Evolutionary conservation across 2,113 vertebrate genomes (phyloP).

Genomic region (Sinosuthora webbiana): DNA sequence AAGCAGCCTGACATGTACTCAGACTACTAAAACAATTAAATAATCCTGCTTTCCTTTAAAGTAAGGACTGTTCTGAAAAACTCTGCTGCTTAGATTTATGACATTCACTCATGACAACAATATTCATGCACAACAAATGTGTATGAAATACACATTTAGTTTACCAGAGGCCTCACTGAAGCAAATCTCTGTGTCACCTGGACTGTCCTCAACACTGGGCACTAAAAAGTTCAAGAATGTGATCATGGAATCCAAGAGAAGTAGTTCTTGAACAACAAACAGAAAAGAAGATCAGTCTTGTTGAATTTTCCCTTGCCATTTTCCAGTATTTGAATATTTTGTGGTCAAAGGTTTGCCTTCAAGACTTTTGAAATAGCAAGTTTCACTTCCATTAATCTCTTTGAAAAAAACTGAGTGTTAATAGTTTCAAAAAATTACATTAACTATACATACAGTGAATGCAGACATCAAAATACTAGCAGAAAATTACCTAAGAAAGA

Average conservation of each 20-base stretch:
- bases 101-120: background rate
- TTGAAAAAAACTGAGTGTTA: background rate
- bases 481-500: background rate
- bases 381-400: background rate
- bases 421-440: background rate
- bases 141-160: background rate
- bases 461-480: background rate
- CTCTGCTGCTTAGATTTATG: background rate
- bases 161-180: background rate
- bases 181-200: background rate
- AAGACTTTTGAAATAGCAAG: background rate
- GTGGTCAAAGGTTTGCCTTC: background rate
- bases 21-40: background rate
- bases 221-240: background rate
- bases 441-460: background rate
- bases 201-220: background rate
- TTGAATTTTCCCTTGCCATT: background rate
- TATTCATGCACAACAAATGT: background rate
- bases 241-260: background rate
- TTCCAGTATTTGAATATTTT: background rate
- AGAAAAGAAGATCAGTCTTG: background rate
- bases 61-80: background rate
- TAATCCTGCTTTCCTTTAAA: background rate
- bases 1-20: background rate
- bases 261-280: background rate